Conservation (phyloP, 2,797 vertebrate genomes). For the Xiphorhynchus erythropygius region DNA sequence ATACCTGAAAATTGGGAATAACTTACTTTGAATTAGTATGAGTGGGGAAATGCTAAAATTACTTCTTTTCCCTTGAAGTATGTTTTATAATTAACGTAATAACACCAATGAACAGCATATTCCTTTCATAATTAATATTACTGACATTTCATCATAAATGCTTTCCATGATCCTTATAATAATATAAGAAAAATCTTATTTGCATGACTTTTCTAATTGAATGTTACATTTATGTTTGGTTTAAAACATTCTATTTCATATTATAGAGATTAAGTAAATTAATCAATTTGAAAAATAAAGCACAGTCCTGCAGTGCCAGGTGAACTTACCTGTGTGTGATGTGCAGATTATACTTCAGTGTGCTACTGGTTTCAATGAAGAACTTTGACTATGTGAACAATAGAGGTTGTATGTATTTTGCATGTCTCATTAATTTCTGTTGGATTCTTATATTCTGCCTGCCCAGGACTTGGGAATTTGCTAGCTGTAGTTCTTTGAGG, state of each 20-base stretch:
- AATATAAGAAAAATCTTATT: not conserved
- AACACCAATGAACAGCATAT: constrained; percentile 17
- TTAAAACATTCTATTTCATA: constrained; percentile 47
- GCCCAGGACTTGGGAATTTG: not conserved
- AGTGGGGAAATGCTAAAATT: constrained; percentile 57
- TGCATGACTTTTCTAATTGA: constrained; percentile 56
- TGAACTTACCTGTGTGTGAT: constrained; percentile 17
- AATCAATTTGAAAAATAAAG: constrained; percentile 31
- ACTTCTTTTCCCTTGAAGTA: not conserved
- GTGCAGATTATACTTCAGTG: not conserved
- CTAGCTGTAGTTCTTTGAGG: not conserved
- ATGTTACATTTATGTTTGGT: constrained; percentile 45
- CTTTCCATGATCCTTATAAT: constrained; percentile 27
- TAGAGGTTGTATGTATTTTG: not conserved
- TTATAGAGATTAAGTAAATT: constrained; percentile 46
- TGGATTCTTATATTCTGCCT: not conserved
- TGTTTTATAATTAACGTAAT: not conserved
- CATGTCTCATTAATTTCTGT: not conserved
- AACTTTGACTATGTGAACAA: not conserved
- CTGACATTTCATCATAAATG: constrained; percentile 57
- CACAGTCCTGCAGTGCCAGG: constrained; percentile 5
- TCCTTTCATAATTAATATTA: constrained; percentile 59
- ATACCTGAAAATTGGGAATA: constrained; percentile 14
- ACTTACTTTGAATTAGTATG: not conserved
- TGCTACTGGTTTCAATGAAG: constrained; percentile 40